Percentiles rank a stretch among this genome's conserved stretches.
phyloP scores from a whole-genome alignment of 53 echinoderm and acorn worm species.

The Stichopus horrens region DNA sequence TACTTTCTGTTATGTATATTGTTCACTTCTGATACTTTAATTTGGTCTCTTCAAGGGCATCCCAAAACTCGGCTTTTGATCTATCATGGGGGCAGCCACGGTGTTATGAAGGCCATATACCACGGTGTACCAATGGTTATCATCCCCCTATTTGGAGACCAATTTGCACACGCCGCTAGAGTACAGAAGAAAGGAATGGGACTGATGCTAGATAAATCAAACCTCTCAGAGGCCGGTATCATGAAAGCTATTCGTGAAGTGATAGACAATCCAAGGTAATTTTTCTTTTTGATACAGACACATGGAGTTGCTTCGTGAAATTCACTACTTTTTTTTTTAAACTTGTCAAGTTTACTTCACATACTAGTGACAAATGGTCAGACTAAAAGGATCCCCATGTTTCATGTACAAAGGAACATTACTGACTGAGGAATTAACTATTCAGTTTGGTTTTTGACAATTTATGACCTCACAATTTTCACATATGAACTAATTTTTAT shows the following conservation, averaged over 20 bases:
- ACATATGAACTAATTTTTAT: too few relatives aligned
- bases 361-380: too few relatives aligned
- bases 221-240: slow-evolving; percentile 16
- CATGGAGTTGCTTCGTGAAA: too few relatives aligned
- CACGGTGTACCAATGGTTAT: slow-evolving; percentile 36
- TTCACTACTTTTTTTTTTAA: too few relatives aligned
- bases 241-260: neutral
- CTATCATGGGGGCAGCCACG: slow-evolving; percentile 36
- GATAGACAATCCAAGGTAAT: slow-evolving; percentile 2
- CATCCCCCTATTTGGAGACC: slow-evolving; percentile 27
- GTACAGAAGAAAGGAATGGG: slow-evolving; percentile 23
- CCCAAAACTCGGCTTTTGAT: slow-evolving; percentile 27
- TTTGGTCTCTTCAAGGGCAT: neutral
- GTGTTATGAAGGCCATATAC: slow-evolving; percentile 19
- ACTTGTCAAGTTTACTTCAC: too few relatives aligned
- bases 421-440: too few relatives aligned
- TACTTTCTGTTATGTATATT: too few relatives aligned
- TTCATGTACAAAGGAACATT: too few relatives aligned
- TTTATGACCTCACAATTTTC: too few relatives aligned
- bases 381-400: too few relatives aligned
- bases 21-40: too few relatives aligned
- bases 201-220: neutral
- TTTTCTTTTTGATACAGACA: neutral
- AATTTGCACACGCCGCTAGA: neutral
- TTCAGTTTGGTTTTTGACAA: too few relatives aligned